These are phyloP conservation scores for Apostichopus californicus DNA, from an alignment of 35 echinoderm and acorn worm species.

Conservation along the genomic window DNA sequence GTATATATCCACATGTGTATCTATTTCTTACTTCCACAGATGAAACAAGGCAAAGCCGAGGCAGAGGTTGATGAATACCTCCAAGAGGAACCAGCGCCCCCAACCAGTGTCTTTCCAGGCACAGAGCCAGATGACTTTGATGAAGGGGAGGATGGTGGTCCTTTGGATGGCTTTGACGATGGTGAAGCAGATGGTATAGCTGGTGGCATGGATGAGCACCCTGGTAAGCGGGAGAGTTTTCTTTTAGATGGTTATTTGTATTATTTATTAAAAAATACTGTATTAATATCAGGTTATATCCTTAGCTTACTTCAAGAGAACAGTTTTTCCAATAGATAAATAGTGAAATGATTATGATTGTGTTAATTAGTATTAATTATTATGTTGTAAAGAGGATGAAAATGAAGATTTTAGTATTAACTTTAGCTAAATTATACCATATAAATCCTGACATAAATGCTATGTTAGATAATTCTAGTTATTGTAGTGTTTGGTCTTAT, in stretches of 20 bases:
- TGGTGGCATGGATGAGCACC: conserved; percentile 3
- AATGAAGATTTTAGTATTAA: no score
- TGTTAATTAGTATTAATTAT: no score
- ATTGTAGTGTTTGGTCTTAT: no score
- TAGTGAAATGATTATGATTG: no score
- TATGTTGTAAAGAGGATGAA: no score
- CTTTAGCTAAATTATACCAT: no score
- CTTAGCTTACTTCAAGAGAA: no score
- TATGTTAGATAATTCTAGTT: no score
- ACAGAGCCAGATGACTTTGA: conserved; percentile 20
- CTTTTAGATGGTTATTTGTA: not conserved
- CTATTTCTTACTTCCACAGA: conserved; percentile 21
- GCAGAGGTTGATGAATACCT: conserved; percentile 59
- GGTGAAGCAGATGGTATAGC: conserved; percentile 32
- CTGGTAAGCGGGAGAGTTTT: not conserved
- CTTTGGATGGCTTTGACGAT: conserved; percentile 37
- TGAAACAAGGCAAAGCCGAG: conserved; percentile 71
- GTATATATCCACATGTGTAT: not conserved
- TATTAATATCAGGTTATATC: no score
- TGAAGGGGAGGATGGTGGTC: conserved; percentile 35
- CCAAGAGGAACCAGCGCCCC: conserved; percentile 57
- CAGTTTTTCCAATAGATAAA: no score
- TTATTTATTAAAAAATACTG: not conserved
- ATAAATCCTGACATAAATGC: no score
- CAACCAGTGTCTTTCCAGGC: not conserved